Evolutionary conservation across 2,113 vertebrate genomes (phyloP).

Genomic region (Austrofundulus limnaeus): DNA sequence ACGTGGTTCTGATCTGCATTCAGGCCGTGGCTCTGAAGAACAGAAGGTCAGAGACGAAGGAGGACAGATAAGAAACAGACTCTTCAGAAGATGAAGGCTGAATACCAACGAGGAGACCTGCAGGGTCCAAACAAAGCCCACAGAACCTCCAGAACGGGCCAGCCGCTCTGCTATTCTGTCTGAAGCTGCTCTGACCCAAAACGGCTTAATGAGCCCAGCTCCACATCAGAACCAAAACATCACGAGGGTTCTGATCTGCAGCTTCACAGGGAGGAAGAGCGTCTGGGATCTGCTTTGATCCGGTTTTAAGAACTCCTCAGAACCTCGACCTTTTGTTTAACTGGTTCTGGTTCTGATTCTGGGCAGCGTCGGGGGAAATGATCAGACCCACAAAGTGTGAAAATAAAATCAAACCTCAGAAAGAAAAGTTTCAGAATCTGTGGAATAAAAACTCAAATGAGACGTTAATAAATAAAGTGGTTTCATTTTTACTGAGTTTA

Average conservation of each 20-base stretch:
- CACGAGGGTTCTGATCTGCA: background rate
- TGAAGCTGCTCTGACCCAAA: slow-evolving; percentile 18
- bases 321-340: background rate
- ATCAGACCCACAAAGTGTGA: too few species aligned
- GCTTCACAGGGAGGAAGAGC: background rate
- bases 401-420: too few species aligned
- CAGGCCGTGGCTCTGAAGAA: slow-evolving; percentile 9
- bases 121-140: slow-evolving; percentile 17
- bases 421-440: too few species aligned
- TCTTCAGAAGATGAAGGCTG: slow-evolving; percentile 16
- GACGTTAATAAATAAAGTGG: too few species aligned
- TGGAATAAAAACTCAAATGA: too few species aligned
- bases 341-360: background rate
- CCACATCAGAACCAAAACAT: background rate
- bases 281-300: background rate
- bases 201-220: background rate
- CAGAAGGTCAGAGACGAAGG: slow-evolving; percentile 19
- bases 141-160: background rate
- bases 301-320: background rate
- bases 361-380: background rate
- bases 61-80: slow-evolving; percentile 38
- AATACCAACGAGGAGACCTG: slow-evolving; percentile 40
- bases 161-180: slow-evolving; percentile 15
- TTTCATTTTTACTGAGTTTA: too few species aligned
- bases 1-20: slow-evolving; percentile 26